phyloP scores from a whole-genome alignment of 2,888 invertebrate genomes.

The Brassicogethes aeneus region DNA sequence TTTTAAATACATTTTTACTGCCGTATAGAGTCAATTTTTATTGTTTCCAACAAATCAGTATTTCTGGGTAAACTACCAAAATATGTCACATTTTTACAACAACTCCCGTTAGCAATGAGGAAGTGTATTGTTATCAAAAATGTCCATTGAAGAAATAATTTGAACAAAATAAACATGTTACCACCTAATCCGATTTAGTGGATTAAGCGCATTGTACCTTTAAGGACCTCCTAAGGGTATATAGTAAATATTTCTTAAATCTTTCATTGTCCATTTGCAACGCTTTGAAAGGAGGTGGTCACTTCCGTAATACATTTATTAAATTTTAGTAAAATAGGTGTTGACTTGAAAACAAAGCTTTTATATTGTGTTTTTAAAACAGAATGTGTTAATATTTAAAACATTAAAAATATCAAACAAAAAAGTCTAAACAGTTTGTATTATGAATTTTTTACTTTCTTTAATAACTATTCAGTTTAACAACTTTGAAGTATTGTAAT shows the following conservation, averaged over 20 bases:
- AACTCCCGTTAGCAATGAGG: neutral
- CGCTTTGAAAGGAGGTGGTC: neutral
- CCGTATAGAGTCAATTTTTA: too few relatives aligned
- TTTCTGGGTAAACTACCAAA: neutral
- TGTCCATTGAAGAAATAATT: neutral
- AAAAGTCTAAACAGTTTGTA: too few relatives aligned
- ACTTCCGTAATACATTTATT: neutral
- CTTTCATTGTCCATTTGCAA: neutral
- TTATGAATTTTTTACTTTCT: too few relatives aligned
- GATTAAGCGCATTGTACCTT: neutral
- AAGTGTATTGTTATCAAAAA: neutral
- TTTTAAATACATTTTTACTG: too few relatives aligned
- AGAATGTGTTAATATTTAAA: too few relatives aligned
- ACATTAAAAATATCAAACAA: too few relatives aligned
- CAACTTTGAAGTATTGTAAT: too few relatives aligned
- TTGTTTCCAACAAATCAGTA: too few relatives aligned
- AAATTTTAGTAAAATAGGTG: neutral
- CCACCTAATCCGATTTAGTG: neutral
- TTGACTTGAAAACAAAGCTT: too few relatives aligned
- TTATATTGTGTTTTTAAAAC: too few relatives aligned
- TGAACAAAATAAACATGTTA: neutral
- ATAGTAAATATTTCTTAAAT: neutral
- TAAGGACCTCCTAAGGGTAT: neutral
- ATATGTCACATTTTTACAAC: neutral
- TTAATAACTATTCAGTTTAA: too few relatives aligned